Evolutionary conservation across 1,140 invertebrate genomes (phyloP), one percentile per base, ranked within the genome.

Genomic region (Camponotus pennsylvanicus): DNA sequence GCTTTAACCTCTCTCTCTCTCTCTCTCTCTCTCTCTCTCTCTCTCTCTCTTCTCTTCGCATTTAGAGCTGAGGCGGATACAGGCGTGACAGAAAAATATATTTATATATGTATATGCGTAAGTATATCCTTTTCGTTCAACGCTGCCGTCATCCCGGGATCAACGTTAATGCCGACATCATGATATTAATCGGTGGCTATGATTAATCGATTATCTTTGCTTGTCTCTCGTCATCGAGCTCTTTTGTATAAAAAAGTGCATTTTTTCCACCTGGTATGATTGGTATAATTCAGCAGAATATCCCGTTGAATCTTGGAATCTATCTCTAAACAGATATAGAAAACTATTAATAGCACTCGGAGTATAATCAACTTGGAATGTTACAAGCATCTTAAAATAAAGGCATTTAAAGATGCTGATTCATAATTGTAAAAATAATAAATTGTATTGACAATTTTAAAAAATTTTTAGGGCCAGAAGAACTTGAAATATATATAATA

Each of bases 11-110:
- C n/a, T n/a, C n/a, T n/a, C n/a, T n/a, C n/a, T n/a, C n/a, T n/a
- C n/a, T n/a, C n/a, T n/a, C n/a, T n/a, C n/a, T n/a, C n/a, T n/a
- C n/a, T n/a, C n/a, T 69, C 71, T 59, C 32, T 75, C 13, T 49
- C 40, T 6, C 15, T 18, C 37, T 66, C 21, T 73, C 11, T 57
- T 6, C 42, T 52, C 32, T 37, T 27, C 11, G 64, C 70, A 59
- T 86, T 89, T 86, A 80, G 32, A 67, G 34, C 18, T 75, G 32
- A 66, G 73, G 73, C 42, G 82, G 70, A 80, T 80, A 76, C 55
- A 59, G 32, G 66, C 66, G 45, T 75, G 87, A 89, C 87, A 61
- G 87, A 76, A 76, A 88, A 59, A 76, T 57, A 79, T 52, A 86
- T 64, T 64, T 66, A 64, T 79, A 45, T 66, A 42, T 71, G 2